phyloP scores from a whole-genome alignment of 2,113 vertebrate species.

The Centropus bengalensis region DNA sequence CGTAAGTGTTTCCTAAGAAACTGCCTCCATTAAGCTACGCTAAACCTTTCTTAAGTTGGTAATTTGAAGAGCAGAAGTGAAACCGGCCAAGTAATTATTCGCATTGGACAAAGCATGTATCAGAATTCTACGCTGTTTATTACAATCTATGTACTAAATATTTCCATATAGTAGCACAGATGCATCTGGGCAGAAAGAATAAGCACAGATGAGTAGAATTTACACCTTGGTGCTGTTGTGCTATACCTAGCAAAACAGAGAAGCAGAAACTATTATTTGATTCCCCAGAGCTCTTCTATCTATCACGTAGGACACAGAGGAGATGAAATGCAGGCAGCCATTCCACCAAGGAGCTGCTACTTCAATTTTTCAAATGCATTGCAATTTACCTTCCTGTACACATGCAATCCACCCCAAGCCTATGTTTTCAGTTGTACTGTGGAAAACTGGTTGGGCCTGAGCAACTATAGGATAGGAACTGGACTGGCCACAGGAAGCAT shows the following conservation, averaged over 20 bases:
- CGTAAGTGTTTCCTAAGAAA: slow-evolving; percentile 38
- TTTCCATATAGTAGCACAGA: not conserved
- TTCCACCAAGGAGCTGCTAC: not conserved
- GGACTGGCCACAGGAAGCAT: not conserved
- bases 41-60: not conserved
- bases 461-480: not conserved
- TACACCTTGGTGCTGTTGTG: fast-evolving
- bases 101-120: not conserved
- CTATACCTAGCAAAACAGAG: not conserved
- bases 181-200: not conserved
- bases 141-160: not conserved
- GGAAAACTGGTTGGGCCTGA: not conserved
- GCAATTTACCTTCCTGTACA: not conserved
- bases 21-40: not conserved
- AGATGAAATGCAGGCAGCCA: not conserved
- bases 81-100: not conserved
- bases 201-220: fast-evolving
- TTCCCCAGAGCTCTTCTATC: not conserved
- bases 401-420: not conserved
- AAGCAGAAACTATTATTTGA: not conserved
- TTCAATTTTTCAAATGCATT: not conserved
- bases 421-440: fast-evolving
- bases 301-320: fast-evolving
- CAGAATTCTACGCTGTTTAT: not conserved
- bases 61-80: not conserved